These are phyloP conservation scores for Nowickia ferox DNA, from an alignment of 2,888 invertebrate genomes.

Conservation along the genomic window DNA sequence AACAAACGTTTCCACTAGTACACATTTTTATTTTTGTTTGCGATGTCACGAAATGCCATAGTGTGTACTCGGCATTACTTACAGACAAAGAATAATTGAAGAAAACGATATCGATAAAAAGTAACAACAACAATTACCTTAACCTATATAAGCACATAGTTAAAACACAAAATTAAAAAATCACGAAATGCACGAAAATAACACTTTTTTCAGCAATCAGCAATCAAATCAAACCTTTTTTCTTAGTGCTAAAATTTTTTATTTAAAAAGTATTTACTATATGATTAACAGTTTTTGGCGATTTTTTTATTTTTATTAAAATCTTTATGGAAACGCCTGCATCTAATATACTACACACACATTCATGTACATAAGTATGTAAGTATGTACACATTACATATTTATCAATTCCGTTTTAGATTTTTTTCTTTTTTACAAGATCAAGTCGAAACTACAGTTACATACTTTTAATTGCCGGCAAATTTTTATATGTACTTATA, in stretches of 20 bases:
- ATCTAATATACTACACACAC: neutral
- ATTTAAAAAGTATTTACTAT: constrained; percentile 13
- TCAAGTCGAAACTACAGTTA: constrained; percentile 47
- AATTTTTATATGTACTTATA: constrained; percentile 37
- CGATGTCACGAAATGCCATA: too few relatives aligned
- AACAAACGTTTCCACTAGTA: too few relatives aligned
- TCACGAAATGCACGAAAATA: constrained; percentile 54
- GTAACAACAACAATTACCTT: constrained; percentile 24
- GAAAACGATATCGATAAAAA: constrained; percentile 26
- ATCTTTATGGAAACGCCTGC: constrained; percentile 30
- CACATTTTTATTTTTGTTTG: too few relatives aligned
- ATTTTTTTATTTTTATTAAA: neutral
- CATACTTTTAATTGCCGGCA: constrained; percentile 62
- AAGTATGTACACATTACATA: neutral
- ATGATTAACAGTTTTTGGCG: constrained; percentile 9
- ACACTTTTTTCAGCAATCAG: neutral
- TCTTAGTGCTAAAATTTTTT: neutral
- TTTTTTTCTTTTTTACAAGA: neutral
- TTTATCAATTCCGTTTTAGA: neutral
- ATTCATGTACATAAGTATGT: neutral
- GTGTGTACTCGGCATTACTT: too few relatives aligned
- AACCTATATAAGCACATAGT: neutral
- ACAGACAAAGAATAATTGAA: neutral
- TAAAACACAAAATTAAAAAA: neutral
- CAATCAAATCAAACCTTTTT: constrained; percentile 56